Evolutionary conservation across 2,888 invertebrate species (phyloP), one percentile per base, ranked within the genome.

Genomic region (Venustoraphidia nigricollis): DNA sequence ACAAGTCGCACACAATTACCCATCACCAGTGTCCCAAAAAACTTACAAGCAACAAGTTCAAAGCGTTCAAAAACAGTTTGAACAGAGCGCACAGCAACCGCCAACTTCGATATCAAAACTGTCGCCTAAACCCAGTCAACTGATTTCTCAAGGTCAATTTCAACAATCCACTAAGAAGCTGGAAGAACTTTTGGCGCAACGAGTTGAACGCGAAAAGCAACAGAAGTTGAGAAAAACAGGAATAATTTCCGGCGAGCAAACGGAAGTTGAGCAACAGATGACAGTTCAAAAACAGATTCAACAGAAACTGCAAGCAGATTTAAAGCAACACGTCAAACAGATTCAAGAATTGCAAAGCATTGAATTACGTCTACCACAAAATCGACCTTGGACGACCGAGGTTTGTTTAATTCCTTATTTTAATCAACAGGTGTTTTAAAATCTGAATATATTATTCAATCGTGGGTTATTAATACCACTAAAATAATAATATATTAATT

Each of bases 271-370:
- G 35, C 64, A 67, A 53, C 65, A 67, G 52, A 60, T 67, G 59
- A 52, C 57, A 50, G 57, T 66, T n/a, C 66, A 67, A 51, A 64
- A 64, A 50, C 67, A 68, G 55, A 62, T 69, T 45, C 68, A 69
- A 50, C 66, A 65, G 49, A 69, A 68, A 55, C 53, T 70, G 41
- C 67, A 69, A 42, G 67, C 67, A 10, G 70, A 70, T 60, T 57
- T 70, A 53, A 66, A 68, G 52, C 65, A 68, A 53, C 69, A 69
- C 10, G 69, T 69, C 13, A 68, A 68, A 53, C 66, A 67, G 49
- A 69, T 70, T 47, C 69, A 70, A 56, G 69, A 69, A 53, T 67
- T 67, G 48, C 68, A 68, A 56, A 66, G 66, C 53, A 67, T 66
- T 47, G 70, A 70, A 55, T 55, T 64, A 51, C 55, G 67, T 51